Evolutionary conservation across 2,888 invertebrate genomes (phyloP).

Genomic region (Cheiracanthium punctorium): DNA sequence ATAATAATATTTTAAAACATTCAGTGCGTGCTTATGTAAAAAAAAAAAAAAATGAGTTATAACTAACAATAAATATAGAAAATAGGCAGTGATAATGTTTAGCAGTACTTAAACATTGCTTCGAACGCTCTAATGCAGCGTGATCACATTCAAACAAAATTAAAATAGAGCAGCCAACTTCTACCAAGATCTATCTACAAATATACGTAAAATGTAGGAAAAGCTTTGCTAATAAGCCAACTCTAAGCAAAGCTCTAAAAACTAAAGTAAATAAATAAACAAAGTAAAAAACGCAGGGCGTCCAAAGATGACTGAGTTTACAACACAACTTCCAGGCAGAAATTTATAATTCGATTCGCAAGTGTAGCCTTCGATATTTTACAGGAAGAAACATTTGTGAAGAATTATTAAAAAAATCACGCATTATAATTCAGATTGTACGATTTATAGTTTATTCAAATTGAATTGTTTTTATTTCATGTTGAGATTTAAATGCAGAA

Average conservation of each 20-base stretch:
- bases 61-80: not conserved
- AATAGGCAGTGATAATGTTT: not conserved
- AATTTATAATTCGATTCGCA: too few relatives aligned
- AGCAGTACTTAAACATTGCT: constrained; percentile 46
- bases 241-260: constrained; percentile 2
- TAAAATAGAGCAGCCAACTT: not conserved
- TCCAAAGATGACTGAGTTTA: too few relatives aligned
- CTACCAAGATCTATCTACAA: not conserved
- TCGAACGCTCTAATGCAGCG: constrained; percentile 57
- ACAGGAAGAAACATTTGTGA: too few relatives aligned
- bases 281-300: not conserved
- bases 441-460: too few relatives aligned
- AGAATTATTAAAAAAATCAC: too few relatives aligned
- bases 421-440: too few relatives aligned
- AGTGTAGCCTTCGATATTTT: too few relatives aligned
- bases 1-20: too few relatives aligned
- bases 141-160: constrained; percentile 36
- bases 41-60: not conserved
- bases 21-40: not conserved
- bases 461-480: too few relatives aligned
- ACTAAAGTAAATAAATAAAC: not conserved
- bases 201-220: constrained; percentile 16
- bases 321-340: too few relatives aligned
- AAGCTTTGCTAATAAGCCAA: not conserved
- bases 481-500: too few relatives aligned